These are phyloP conservation scores for Engraulis encrasicolus DNA, from an alignment of 2,113 vertebrate species.

Conservation along the genomic window DNA sequence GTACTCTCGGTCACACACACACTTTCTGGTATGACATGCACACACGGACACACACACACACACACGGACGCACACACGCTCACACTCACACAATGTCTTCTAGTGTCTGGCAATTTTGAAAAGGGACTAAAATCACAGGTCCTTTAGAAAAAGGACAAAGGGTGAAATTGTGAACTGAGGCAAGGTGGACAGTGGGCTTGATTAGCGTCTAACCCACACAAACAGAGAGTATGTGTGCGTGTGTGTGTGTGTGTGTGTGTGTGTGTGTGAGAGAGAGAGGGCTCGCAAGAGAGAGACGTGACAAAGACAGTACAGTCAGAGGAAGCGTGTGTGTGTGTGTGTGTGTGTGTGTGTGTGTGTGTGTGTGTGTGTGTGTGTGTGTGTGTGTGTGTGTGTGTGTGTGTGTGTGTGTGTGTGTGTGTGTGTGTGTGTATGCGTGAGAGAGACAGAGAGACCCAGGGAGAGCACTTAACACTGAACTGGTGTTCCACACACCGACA, in stretches of 20 bases:
- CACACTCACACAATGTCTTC: not conserved
- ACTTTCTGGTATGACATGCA: too few species aligned
- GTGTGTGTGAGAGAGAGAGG: not conserved
- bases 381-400: not conserved
- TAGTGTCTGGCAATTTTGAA: not conserved
- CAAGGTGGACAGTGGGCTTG: not conserved
- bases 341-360: not conserved
- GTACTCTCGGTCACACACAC: too few species aligned
- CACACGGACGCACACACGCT: too few species aligned
- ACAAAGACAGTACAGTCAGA: too few species aligned
- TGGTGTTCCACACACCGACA: not conserved
- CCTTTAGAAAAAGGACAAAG: not conserved
- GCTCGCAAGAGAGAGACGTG: not conserved
- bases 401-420: not conserved
- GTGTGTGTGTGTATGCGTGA: not conserved
- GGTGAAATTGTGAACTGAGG: not conserved
- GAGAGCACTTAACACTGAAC: not conserved
- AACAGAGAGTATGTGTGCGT: not conserved
- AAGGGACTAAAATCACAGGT: conserved; percentile 11
- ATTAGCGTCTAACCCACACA: not conserved
- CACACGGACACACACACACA: not conserved
- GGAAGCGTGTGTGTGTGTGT: not conserved
- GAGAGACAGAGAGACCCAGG: not conserved
- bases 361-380: not conserved
- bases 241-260: not conserved